Percentiles rank a stretch among this genome's conserved stretches.
Evolutionary conservation across 2,797 vertebrate species (phyloP).

Genomic region (Chloroceryle inda): DNA sequence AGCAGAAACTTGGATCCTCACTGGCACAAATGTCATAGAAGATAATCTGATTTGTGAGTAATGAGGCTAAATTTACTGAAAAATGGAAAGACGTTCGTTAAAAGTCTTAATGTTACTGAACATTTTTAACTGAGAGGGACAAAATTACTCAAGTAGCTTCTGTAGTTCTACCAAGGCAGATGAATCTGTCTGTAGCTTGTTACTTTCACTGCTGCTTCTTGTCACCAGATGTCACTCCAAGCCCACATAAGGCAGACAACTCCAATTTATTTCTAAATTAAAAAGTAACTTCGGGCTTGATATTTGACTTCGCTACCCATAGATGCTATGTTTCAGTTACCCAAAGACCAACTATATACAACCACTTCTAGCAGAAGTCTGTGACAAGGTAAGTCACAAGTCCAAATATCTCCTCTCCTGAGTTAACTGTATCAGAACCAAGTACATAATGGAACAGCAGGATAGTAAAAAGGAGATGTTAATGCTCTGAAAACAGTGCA

Average conservation of each 20-base stretch:
- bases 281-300: neutral
- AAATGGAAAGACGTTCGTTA: neutral
- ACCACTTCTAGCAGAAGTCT: neutral
- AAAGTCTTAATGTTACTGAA: neutral
- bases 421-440: neutral
- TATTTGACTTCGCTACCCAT: neutral
- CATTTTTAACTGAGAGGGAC: neutral
- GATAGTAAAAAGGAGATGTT: neutral
- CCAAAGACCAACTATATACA: neutral
- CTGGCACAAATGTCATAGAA: neutral
- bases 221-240: conserved; percentile 44
- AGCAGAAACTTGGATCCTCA: neutral
- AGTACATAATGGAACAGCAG: neutral
- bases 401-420: neutral
- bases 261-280: rapidly evolving
- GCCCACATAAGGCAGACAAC: neutral
- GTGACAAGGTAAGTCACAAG: neutral
- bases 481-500: neutral
- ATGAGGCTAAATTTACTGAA: neutral
- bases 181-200: rapidly evolving
- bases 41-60: neutral
- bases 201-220: neutral
- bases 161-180: rapidly evolving
- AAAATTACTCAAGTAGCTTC: neutral
- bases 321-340: neutral